These are phyloP conservation scores for Halcyon chelicuti DNA, from an alignment of 2,797 vertebrate genomes.

Conservation along the genomic window DNA sequence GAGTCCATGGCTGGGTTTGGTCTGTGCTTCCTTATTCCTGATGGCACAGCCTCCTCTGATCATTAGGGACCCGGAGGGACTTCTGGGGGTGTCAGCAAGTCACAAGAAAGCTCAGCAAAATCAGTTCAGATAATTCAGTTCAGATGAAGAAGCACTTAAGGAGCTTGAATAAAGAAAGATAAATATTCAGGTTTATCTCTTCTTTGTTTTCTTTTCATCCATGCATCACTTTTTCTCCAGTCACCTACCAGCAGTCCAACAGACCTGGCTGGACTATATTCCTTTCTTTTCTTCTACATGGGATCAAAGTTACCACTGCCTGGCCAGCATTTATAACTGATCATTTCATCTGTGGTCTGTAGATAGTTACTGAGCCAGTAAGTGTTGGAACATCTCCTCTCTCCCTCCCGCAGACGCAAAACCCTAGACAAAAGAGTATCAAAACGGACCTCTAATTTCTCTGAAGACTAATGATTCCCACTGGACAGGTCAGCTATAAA, in stretches of 20 bases:
- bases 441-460: slow-evolving; percentile 6
- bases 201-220: neutral
- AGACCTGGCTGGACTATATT: neutral
- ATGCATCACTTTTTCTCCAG: neutral
- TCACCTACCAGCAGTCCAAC: neutral
- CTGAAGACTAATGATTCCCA: slow-evolving; percentile 10
- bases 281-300: neutral
- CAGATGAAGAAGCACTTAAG: neutral
- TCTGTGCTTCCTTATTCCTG: neutral
- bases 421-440: neutral
- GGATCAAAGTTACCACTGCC: neutral
- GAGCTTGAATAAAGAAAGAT: neutral
- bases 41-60: neutral
- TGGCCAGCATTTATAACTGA: neutral
- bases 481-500: neutral
- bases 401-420: neutral
- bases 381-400: neutral
- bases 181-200: neutral
- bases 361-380: neutral
- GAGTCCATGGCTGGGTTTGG: neutral
- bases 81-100: neutral
- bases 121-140: neutral
- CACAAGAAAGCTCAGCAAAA: neutral
- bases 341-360: neutral
- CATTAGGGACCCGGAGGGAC: neutral